phyloP scores from a whole-genome alignment of 92 coral and sea anemone species.

The Umimayanthus kanabou region DNA sequence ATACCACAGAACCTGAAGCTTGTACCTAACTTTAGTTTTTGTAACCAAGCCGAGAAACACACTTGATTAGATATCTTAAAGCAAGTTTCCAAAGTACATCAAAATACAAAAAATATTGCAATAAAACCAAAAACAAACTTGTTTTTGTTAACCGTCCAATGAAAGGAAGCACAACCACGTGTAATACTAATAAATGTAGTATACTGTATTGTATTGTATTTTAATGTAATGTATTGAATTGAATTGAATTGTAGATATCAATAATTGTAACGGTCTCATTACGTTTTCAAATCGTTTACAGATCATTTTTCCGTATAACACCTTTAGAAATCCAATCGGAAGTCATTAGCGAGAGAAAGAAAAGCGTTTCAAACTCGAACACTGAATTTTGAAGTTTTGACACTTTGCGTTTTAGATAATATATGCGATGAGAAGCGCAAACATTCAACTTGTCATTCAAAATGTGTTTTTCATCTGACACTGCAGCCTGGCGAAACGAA shows the following conservation, averaged over 20 bases:
- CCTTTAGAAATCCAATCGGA: constrained; percentile 13
- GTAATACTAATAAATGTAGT: neutral
- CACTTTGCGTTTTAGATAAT: neutral
- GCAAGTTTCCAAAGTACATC: neutral
- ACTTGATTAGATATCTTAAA: neutral
- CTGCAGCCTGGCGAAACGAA: neutral
- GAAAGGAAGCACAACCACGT: neutral
- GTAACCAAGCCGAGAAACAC: neutral
- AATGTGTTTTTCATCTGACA: too few relatives aligned
- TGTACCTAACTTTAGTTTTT: neutral
- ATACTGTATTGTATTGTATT: neutral
- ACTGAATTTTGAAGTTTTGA: neutral
- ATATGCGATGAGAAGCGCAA: neutral
- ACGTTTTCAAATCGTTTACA: constrained; percentile 7
- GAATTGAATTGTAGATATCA: too few relatives aligned
- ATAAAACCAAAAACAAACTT: too few relatives aligned
- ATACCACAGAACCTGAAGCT: neutral
- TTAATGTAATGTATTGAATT: neutral
- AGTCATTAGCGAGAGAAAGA: constrained; percentile 6
- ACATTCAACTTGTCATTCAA: neutral
- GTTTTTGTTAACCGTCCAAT: too few relatives aligned
- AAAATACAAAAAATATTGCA: neutral
- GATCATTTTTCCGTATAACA: neutral
- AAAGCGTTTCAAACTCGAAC: neutral
- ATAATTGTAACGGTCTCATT: neutral